phyloP scores from a whole-genome alignment of 2,797 vertebrate genomes.

The Geotrypetes seraphini region DNA sequence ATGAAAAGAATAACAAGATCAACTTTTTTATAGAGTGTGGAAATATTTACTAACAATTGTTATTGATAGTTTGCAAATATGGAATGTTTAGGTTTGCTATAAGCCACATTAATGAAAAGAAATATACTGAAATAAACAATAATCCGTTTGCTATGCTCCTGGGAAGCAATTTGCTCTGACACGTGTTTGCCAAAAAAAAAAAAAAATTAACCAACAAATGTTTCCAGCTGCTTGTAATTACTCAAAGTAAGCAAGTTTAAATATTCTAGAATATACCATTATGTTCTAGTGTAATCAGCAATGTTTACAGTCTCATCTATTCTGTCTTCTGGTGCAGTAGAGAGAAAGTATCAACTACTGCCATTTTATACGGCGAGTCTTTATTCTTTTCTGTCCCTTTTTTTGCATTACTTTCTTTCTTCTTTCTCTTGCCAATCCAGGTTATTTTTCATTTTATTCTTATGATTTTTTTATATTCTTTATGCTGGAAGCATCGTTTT shows the following conservation, averaged over 20 bases:
- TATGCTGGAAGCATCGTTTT: too few relatives aligned
- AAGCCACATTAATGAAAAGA: constrained; percentile 20
- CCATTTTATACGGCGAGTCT: not conserved
- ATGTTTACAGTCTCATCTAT: too few relatives aligned
- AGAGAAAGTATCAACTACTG: not conserved
- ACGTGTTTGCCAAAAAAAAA: constrained; percentile 34
- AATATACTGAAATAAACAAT: constrained; percentile 27
- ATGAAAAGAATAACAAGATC: too few relatives aligned
- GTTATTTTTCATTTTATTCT: too few relatives aligned
- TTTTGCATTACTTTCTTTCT: not conserved
- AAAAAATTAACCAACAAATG: constrained; percentile 31
- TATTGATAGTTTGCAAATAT: constrained; percentile 1
- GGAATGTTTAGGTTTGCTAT: constrained; percentile 20
- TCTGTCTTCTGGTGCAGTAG: too few relatives aligned
- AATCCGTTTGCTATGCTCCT: constrained; percentile 22
- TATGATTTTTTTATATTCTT: too few relatives aligned
- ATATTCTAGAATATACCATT: not conserved
- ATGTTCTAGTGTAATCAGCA: constrained; percentile 3
- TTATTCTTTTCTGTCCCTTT: not conserved
- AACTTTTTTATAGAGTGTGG: too few relatives aligned
- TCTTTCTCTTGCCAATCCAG: too few relatives aligned
- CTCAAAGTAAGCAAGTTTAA: constrained; percentile 16
- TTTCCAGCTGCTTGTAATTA: constrained; percentile 40
- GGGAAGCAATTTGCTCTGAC: constrained; percentile 30
- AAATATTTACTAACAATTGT: too few relatives aligned